Conservation (phyloP, 53 echinoderm and acorn worm species). For the Echinometra lucunter region DNA sequence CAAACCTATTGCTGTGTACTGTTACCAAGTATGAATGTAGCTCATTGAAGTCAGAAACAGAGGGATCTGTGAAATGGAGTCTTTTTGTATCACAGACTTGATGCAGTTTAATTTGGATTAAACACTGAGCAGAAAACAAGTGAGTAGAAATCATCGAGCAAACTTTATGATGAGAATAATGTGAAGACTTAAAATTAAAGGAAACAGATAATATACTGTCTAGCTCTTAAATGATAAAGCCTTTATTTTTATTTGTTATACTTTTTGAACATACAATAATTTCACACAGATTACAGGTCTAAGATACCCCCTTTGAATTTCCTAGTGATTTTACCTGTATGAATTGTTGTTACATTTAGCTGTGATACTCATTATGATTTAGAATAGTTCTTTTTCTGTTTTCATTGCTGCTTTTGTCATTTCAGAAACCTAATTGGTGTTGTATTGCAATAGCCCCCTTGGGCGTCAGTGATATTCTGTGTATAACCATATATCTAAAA, state of each 20-base stretch:
- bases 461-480: background rate
- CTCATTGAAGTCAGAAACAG: background rate
- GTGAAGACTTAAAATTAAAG: background rate
- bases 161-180: background rate
- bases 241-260: background rate
- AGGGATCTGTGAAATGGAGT: background rate
- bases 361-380: background rate
- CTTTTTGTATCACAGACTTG: background rate
- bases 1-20: background rate
- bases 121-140: background rate
- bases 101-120: background rate
- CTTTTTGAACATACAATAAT: background rate
- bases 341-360: background rate
- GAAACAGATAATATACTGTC: too few species aligned
- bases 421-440: background rate
- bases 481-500: background rate
- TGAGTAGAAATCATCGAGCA: background rate
- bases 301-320: background rate
- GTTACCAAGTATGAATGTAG: background rate
- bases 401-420: conserved; percentile 21
- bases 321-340: background rate
- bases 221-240: background rate
- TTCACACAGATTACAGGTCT: background rate
- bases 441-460: background rate
- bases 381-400: conserved; percentile 9